Evolutionary conservation across 2,113 vertebrate genomes (phyloP), one percentile per base, ranked within the genome.

Genomic region (Melierax canorus): DNA sequence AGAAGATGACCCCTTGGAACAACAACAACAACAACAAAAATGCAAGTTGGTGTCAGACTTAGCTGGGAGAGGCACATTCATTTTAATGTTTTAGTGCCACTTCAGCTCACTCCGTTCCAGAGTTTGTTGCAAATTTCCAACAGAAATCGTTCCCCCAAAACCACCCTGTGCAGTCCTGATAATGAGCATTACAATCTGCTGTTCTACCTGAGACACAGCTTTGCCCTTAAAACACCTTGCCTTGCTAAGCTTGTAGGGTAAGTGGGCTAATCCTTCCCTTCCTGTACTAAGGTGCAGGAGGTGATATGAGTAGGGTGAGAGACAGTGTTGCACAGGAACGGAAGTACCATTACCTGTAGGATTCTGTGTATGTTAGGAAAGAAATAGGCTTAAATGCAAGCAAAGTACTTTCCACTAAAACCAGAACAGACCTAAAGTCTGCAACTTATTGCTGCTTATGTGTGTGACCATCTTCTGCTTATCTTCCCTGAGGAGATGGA

Each of bases 261-360:
- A 95, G 53, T 89, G 91, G 97, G 96, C 80, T 97, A 97, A 96
- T 97, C 95, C 87, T 45, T 75, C 78, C 60, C 89, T 96, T 94
- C 94, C 95, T 96, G 89, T 82, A 1, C 84, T 76, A 62, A 91
- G 91, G 81, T 79, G 53, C 80, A 89, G 92, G 75, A 90, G 76
- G 76, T 86, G 62, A 75, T 34, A 48, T 2, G 81, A 22, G 83
- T 38, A 53, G 71, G 68, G 62, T 50, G 92, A 93, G 72, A 39
- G 73, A 58, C 2, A 7, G 30, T 20, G 27, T n/a, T 83, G 80
- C 75, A 21, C 64, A 75, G 92, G 56, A 89, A 15, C 32, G 76
- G 81, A 60, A 48, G 59, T 48, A 30, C 43, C 79, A 39, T 30
- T 6, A 2, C 43, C 58, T 89, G 3, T 6, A 48, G 83, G 24